Evolutionary conservation across 2,888 invertebrate genomes (phyloP).

Genomic region (Dicyrtomina minuta): DNA sequence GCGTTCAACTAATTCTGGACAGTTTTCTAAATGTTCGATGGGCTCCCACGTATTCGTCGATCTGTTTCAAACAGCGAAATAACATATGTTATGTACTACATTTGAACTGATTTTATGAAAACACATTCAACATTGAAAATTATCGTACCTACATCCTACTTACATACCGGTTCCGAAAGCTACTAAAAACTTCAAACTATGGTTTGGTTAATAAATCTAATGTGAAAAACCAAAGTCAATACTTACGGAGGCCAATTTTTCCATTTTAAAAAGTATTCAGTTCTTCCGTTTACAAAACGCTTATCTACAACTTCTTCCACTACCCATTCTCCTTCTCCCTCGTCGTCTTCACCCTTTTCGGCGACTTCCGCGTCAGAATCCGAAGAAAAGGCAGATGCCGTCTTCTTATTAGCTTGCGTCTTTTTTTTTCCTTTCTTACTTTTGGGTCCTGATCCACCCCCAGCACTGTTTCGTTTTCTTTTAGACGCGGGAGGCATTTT

Average conservation of each 20-base stretch:
- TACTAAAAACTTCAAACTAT: not conserved
- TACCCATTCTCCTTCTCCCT: constrained; percentile 63
- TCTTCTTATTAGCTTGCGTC: not conserved
- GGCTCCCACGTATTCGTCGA: constrained; percentile 71
- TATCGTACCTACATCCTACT: not conserved
- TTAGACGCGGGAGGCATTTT: constrained; percentile 27
- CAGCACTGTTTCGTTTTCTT: constrained; percentile 15
- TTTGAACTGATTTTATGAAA: no score
- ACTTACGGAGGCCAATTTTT: constrained; percentile 68
- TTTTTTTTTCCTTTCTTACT: constrained; percentile 4
- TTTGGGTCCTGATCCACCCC: constrained; percentile 1
- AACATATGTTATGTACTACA: no score
- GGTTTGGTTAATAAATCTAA: not conserved
- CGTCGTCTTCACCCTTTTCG: constrained; percentile 66
- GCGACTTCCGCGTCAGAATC: not conserved
- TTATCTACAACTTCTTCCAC: constrained; percentile 28
- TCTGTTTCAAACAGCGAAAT: not conserved
- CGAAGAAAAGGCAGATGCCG: not conserved
- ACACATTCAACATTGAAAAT: not conserved
- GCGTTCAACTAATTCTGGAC: constrained; percentile 70
- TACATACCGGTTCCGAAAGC: not conserved
- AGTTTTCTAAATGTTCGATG: constrained; percentile 69
- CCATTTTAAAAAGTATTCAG: constrained; percentile 73
- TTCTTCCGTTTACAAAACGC: constrained; percentile 7
- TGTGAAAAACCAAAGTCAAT: constrained; percentile 49